These are phyloP conservation scores for Cecidostiba fungosa DNA, from an alignment of 2,888 invertebrate species.

Conservation along the genomic window DNA sequence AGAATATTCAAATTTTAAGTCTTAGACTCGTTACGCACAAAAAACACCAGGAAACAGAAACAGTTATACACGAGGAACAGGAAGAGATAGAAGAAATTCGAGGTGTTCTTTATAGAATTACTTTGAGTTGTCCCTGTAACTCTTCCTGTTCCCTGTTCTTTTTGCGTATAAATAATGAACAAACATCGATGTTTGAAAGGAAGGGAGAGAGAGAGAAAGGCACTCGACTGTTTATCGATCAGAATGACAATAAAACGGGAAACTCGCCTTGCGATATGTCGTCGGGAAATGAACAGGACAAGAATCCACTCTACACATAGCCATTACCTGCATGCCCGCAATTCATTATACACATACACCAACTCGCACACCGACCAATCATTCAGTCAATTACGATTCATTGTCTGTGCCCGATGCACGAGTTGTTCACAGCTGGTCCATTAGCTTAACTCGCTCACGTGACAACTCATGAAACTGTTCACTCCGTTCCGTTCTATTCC, in stretches of 20 bases:
- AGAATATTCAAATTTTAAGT: too few relatives aligned
- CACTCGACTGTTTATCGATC: background rate
- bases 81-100: too few relatives aligned
- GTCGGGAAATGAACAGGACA: background rate
- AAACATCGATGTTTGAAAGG: background rate
- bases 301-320: conserved; percentile 3
- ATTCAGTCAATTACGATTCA: conserved; percentile 64
- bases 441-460: conserved; percentile 64
- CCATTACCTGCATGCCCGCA: background rate
- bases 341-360: background rate
- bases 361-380: conserved; percentile 26
- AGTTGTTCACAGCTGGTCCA: conserved; percentile 59
- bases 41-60: too few relatives aligned
- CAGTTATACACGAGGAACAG: too few relatives aligned
- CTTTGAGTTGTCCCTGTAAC: too few relatives aligned
- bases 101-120: too few relatives aligned
- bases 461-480: conserved; percentile 36
- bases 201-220: background rate
- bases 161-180: background rate
- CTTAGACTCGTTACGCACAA: too few relatives aligned
- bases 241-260: background rate
- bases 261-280: conserved; percentile 9
- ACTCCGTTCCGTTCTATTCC: background rate
- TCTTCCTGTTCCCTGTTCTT: too few relatives aligned
- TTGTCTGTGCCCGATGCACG: conserved; percentile 44